Evolutionary conservation across 2,888 invertebrate genomes (phyloP).

Genomic region (Drosophila lutescens): DNA sequence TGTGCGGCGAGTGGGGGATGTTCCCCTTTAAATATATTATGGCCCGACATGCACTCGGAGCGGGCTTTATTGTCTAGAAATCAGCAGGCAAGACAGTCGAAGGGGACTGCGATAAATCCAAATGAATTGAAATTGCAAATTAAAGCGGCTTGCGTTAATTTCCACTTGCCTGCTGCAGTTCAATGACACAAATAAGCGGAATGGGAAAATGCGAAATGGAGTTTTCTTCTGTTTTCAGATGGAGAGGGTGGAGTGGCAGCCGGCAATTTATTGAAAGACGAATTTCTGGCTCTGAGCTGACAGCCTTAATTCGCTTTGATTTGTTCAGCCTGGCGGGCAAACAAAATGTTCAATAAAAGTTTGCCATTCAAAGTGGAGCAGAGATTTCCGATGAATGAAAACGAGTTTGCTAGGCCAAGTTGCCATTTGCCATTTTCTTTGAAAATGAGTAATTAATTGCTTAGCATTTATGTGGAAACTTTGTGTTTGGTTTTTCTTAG

Average conservation of each 20-base stretch:
- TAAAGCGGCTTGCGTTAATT: slow-evolving; percentile 49
- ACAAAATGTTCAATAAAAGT: slow-evolving; percentile 25
- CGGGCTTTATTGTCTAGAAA: slow-evolving; percentile 57
- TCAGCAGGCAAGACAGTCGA: slow-evolving; percentile 31
- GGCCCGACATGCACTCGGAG: slow-evolving; percentile 61
- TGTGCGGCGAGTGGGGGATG: not conserved
- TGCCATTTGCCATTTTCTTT: not conserved
- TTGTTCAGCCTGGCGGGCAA: slow-evolving; percentile 9
- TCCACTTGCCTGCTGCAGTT: slow-evolving; percentile 30
- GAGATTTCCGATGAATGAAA: not conserved
- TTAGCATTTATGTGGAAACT: not conserved
- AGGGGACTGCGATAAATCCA: slow-evolving; percentile 16
- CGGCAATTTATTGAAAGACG: slow-evolving; percentile 36
- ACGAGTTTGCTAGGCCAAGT: not conserved
- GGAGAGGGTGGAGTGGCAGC: not conserved
- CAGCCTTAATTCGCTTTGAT: slow-evolving; percentile 30
- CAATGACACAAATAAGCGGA: slow-evolving; percentile 27
- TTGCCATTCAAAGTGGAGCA: not conserved
- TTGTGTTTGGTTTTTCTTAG: not conserved
- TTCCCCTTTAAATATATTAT: slow-evolving; percentile 63
- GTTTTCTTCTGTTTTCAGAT: not conserved
- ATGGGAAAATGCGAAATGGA: not conserved
- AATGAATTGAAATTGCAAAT: slow-evolving; percentile 52
- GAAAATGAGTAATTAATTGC: slow-evolving; percentile 1
- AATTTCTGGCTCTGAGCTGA: slow-evolving; percentile 24